phyloP scores from a whole-genome alignment of 2,113 vertebrate species.

The Laticauda laticaudata region DNA sequence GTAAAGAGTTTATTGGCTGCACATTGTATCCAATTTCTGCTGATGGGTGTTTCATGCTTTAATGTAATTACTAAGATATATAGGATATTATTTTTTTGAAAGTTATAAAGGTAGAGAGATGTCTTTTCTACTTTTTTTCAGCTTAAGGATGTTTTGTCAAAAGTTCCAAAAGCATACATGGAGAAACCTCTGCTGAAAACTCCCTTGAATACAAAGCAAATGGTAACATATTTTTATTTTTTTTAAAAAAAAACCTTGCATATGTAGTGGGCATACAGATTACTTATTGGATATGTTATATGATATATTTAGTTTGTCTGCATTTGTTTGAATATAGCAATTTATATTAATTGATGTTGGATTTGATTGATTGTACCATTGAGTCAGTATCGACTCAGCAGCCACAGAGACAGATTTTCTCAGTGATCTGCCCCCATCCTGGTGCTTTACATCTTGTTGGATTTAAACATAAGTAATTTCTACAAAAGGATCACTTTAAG shows the following conservation, averaged over 20 bases:
- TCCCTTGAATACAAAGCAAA: conserved; percentile 79
- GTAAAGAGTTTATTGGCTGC: background rate
- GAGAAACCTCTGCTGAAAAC: conserved; percentile 81
- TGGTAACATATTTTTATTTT: conserved; percentile 70
- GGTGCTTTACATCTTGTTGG: background rate
- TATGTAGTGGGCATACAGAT: background rate
- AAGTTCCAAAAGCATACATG: conserved; percentile 74
- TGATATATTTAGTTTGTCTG: background rate
- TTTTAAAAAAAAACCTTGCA: background rate
- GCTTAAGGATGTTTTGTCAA: conserved; percentile 79
- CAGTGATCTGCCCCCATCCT: background rate
- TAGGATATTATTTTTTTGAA: background rate
- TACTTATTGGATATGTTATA: background rate
- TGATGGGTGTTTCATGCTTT: background rate
- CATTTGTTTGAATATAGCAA: background rate
- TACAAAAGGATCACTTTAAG: background rate
- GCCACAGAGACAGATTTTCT: background rate
- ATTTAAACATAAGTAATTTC: background rate
- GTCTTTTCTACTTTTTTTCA: conserved; percentile 54
- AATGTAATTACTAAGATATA: rapidly evolving
- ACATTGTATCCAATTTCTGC: background rate
- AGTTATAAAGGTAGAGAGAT: conserved; percentile 1
- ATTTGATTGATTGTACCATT: background rate
- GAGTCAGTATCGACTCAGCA: background rate
- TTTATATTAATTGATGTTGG: background rate